phyloP scores from a whole-genome alignment of 2,797 vertebrate species.

The Clangula hyemalis region DNA sequence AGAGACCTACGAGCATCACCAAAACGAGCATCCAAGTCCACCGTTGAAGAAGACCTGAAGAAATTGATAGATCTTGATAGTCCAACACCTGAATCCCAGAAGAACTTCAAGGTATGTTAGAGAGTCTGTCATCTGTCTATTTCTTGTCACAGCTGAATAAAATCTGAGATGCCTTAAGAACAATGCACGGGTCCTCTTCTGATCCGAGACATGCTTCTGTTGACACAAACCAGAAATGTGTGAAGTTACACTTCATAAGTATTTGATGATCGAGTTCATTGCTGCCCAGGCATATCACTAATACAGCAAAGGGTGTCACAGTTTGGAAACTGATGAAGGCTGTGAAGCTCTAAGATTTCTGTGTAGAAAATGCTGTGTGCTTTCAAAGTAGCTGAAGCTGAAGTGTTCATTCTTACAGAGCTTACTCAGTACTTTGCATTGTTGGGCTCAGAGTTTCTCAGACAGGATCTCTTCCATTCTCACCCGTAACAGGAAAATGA shows the following conservation, averaged over 20 bases:
- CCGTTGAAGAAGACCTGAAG: slow-evolving; percentile 94
- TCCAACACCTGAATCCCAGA: slow-evolving; percentile 86
- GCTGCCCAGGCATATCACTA: background rate
- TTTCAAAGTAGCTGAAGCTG: background rate
- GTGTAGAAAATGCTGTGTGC: background rate
- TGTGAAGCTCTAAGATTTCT: background rate
- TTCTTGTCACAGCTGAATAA: background rate
- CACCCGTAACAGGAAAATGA: background rate
- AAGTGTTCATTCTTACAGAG: background rate
- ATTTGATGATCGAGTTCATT: background rate
- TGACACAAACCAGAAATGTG: background rate
- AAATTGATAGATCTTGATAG: slow-evolving; percentile 95
- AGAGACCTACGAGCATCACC: slow-evolving; percentile 91
- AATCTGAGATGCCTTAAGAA: background rate
- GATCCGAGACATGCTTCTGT: background rate
- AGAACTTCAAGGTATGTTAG: slow-evolving; percentile 87
- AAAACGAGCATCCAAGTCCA: slow-evolving; percentile 89
- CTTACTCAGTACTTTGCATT: background rate
- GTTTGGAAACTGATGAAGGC: background rate
- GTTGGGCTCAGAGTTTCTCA: background rate
- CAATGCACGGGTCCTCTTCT: background rate
- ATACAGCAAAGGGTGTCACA: background rate
- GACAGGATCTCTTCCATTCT: background rate
- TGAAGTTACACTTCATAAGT: background rate
- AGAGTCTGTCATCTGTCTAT: background rate